phyloP scores from a whole-genome alignment of 2,113 vertebrate genomes.

The Lontra canadensis region DNA sequence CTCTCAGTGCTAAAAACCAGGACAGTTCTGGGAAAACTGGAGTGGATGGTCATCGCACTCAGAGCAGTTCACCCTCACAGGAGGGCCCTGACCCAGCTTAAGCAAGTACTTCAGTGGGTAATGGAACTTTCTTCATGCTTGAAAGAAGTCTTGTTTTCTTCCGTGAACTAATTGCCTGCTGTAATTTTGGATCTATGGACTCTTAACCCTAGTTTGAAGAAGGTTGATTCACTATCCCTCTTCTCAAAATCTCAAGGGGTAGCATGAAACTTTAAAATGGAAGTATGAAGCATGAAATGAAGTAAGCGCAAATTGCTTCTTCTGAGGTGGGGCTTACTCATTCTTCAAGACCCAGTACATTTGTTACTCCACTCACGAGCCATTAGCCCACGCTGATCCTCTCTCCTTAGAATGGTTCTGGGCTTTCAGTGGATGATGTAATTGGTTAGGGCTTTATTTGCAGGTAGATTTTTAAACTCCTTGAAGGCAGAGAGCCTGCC shows the following conservation, averaged over 20 bases:
- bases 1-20: background rate
- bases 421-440: background rate
- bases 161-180: background rate
- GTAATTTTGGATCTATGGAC: background rate
- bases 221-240: background rate
- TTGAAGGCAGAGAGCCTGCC: background rate
- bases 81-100: background rate
- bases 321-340: background rate
- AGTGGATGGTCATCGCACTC: background rate
- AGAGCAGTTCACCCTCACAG: background rate
- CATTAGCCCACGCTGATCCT: background rate
- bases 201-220: background rate
- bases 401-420: background rate
- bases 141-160: background rate
- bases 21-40: background rate
- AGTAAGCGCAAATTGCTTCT: background rate
- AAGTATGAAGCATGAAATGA: background rate
- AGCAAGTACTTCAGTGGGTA: background rate
- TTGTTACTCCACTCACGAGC: background rate
- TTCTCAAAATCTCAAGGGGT: background rate
- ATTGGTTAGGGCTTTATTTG: background rate
- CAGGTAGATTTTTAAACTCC: conserved; percentile 5
- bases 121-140: background rate
- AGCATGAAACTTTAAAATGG: background rate
- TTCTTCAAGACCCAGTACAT: background rate